These are phyloP conservation scores for Hoplostethus mediterraneus DNA, from an alignment of 2,797 vertebrate genomes.

Conservation along the genomic window DNA sequence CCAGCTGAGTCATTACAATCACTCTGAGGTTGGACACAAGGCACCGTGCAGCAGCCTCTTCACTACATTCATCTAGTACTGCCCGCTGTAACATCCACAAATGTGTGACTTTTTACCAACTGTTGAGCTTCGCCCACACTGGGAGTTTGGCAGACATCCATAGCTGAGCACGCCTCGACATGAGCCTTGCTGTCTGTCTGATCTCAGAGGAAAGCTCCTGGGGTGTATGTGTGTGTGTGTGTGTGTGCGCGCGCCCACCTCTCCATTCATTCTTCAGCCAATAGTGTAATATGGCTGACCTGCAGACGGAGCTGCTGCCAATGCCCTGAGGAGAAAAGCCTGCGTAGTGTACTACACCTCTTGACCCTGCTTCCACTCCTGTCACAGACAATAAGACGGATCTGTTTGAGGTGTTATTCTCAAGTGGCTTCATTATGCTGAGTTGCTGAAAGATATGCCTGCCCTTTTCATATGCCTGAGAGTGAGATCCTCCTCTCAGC, in stretches of 20 bases:
- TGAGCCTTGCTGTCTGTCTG: constrained; percentile 64
- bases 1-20: constrained; percentile 1
- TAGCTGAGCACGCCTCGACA: constrained; percentile 40
- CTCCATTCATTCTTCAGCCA: constrained; percentile 67
- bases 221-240: constrained; percentile 59
- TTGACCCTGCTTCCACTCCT: constrained; percentile 41
- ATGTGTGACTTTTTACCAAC: constrained; percentile 52
- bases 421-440: constrained; percentile 53
- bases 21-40: constrained; percentile 18
- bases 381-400: constrained; percentile 26
- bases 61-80: constrained; percentile 19
- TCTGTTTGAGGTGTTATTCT: constrained; percentile 48
- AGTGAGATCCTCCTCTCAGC: neutral
- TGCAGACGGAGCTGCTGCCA: constrained; percentile 54
- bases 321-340: constrained; percentile 41
- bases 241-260: constrained; percentile 69
- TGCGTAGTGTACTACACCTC: constrained; percentile 9
- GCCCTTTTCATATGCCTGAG: constrained; percentile 39
- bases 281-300: constrained; percentile 62
- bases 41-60: constrained; percentile 6
- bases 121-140: constrained; percentile 66
- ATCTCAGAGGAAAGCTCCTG: constrained; percentile 63
- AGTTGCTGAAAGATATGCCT: constrained; percentile 42
- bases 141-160: constrained; percentile 63
- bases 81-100: constrained; percentile 44